phyloP scores from a whole-genome alignment of 2,888 invertebrate species.

The Neoscelio sp. region DNA sequence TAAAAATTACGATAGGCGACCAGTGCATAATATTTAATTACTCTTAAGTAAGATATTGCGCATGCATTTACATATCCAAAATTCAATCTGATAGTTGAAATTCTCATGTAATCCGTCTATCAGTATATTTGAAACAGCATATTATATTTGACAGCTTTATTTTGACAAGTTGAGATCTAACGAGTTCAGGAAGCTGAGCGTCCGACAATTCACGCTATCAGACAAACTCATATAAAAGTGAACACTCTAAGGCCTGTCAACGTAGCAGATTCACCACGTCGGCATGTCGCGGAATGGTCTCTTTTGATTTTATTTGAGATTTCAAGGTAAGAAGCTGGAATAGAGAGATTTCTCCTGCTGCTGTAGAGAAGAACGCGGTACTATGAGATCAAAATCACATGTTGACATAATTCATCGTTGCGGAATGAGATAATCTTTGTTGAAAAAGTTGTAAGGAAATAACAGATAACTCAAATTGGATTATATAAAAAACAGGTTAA shows the following conservation, averaged over 20 bases:
- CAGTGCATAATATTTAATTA: too few relatives aligned
- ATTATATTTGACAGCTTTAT: slow-evolving; percentile 4
- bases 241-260: slow-evolving; percentile 16
- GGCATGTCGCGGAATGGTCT: slow-evolving; percentile 21
- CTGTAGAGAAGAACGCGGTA: background rate
- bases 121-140: too few relatives aligned
- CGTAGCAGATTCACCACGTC: slow-evolving; percentile 25
- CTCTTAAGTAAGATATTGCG: too few relatives aligned
- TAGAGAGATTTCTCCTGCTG: slow-evolving; percentile 33
- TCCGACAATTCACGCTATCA: slow-evolving; percentile 28
- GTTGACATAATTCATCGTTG: slow-evolving; percentile 39
- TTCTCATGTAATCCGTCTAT: too few relatives aligned
- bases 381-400: slow-evolving; percentile 45
- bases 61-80: too few relatives aligned
- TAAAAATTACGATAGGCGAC: too few relatives aligned
- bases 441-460: slow-evolving; percentile 14
- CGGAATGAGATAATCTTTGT: slow-evolving; percentile 27
- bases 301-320: slow-evolving; percentile 44
- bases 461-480: slow-evolving; percentile 25
- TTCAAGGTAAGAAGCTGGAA: slow-evolving; percentile 25
- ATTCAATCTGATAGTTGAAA: too few relatives aligned
- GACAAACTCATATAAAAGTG: slow-evolving; percentile 20
- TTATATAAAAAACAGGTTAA: slow-evolving; percentile 27
- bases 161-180: slow-evolving; percentile 29
- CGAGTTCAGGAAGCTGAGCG: slow-evolving; percentile 33